These are phyloP conservation scores for Micoletzkya japonica DNA, from an alignment of 2,888 invertebrate genomes.

Conservation along the genomic window DNA sequence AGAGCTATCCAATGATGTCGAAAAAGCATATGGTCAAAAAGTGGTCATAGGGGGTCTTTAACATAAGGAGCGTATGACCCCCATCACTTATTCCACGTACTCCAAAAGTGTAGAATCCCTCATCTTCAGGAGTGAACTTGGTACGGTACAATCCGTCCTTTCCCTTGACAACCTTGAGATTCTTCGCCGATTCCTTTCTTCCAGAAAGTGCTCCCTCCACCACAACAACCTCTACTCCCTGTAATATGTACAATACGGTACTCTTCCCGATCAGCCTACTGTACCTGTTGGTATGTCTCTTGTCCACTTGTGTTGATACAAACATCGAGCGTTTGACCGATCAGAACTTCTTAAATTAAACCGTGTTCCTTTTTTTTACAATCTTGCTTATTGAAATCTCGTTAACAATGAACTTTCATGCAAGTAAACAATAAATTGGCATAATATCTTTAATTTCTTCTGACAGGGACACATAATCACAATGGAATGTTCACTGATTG, in stretches of 20 bases:
- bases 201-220: slow-evolving; percentile 5
- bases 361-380: no score
- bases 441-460: no score
- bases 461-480: no score
- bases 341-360: slow-evolving; percentile 10
- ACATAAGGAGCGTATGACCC: no score
- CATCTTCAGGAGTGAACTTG: background rate
- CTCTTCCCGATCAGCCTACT: background rate
- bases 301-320: slow-evolving; percentile 16
- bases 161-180: slow-evolving; percentile 6
- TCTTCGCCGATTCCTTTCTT: background rate
- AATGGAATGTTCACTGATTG: background rate
- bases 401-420: no score
- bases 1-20: no score
- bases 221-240: slow-evolving; percentile 25
- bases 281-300: slow-evolving; percentile 9
- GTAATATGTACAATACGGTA: background rate
- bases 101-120: background rate
- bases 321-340: slow-evolving; percentile 19
- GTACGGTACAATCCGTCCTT: slow-evolving; percentile 11
- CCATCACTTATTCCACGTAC: background rate
- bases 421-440: no score
- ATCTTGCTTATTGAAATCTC: no score
- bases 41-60: no score
- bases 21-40: no score